Evolutionary conservation across 2,113 vertebrate genomes (phyloP), one percentile per base, ranked within the genome.

Genomic region (Ivindomyrus marchei): DNA sequence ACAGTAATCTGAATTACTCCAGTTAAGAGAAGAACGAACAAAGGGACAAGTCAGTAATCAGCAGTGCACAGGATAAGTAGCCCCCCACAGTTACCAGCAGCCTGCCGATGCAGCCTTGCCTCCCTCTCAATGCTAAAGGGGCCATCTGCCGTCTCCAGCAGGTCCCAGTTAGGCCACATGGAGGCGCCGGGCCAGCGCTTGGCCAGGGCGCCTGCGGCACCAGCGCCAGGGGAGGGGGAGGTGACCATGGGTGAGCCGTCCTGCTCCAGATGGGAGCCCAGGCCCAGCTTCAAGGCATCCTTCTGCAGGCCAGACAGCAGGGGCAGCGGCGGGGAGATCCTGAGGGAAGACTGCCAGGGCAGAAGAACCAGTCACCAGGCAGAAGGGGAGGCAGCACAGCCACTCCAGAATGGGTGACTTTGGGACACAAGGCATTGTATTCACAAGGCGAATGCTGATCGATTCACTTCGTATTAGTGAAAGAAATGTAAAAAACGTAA

Each of bases 41-140:
- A 58, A n/a, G 56, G 21, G 56, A 21, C 56, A n/a, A n/a, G 56
- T 62, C 56, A 62, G 7, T n/a, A 62, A 9, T n/a, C 56, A 56
- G 17, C 2, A 58, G 56, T 9, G 2, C 56, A n/a, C 21, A 24
- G 56, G 21, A 58, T 58, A 24, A 58, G 17, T 58, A 56, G 13
- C 50, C 53, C 56, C n/a, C 27, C 49, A 13, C 24, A 27, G n/a
- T 93, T 92, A 99, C 98, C 97, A 92, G 98, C 98, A 39, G 98
- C 98, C 93, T 99, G 98, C 92, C 98, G 95, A 90, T 99, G 98
- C 50, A 99, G 96, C 9, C 97, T 96, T 17, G 98, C 98, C 94
- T 99, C 98, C 91, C 98, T 96, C 94, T 99, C 98, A 0, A 99
- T 99, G 94, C 97, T 99, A 94, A 99, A 99, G 0, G 97, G 93